Evolutionary conservation across 2,113 vertebrate species (phyloP).

Genomic region (Azemiops feae): DNA sequence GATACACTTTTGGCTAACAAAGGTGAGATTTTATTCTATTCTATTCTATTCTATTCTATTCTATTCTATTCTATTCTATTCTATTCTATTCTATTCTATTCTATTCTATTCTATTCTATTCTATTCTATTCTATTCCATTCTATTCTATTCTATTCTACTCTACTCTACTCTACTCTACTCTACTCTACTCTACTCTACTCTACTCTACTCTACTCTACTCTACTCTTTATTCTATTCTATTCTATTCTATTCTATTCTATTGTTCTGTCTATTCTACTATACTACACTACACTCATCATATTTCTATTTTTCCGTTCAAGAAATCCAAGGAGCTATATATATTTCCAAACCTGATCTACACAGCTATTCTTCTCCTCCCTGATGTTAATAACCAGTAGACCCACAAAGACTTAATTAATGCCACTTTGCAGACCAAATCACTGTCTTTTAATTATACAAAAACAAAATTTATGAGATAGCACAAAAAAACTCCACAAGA

Average conservation of each 20-base stretch:
- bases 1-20: slow-evolving; percentile 86
- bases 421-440: not conserved
- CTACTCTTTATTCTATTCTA: not conserved
- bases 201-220: too few species aligned
- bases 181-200: too few species aligned
- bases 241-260: not conserved
- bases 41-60: not conserved
- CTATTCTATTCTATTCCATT: not conserved
- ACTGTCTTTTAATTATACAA: not conserved
- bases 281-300: too few species aligned
- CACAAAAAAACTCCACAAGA: not conserved
- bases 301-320: not conserved
- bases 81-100: too few species aligned
- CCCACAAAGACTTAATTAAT: not conserved
- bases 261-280: not conserved
- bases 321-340: not conserved
- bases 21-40: slow-evolving; percentile 76
- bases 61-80: too few species aligned
- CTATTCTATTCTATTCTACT: not conserved
- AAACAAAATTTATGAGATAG: not conserved
- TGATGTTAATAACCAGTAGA: not conserved
- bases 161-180: not conserved
- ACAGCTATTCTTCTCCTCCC: not conserved
- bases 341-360: not conserved
- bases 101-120: not conserved